A percentile compares a stretch with the other conserved stretches of the same genome.
Evolutionary conservation across 2,113 vertebrate species (phyloP).

Genomic region (Malurus cyaneus): DNA sequence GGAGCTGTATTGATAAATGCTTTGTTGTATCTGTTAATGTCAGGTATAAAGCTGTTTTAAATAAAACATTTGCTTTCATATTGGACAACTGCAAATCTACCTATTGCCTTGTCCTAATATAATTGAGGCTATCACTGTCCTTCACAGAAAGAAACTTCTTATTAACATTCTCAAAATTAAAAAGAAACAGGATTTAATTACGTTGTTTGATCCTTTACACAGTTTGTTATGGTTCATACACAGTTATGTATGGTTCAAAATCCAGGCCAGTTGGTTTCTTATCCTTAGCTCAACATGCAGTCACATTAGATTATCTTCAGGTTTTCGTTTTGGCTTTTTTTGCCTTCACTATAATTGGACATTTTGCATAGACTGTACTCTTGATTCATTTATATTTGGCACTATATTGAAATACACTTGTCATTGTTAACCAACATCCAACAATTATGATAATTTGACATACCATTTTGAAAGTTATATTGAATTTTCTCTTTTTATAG

Average conservation of each 20-base stretch:
- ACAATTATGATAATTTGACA: slow-evolving; percentile 52
- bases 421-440: slow-evolving; percentile 32
- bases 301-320: slow-evolving; percentile 33
- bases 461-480: slow-evolving; percentile 53
- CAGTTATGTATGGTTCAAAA: slow-evolving; percentile 22
- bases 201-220: slow-evolving; percentile 2
- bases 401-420: slow-evolving; percentile 36
- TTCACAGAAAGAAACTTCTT: not conserved
- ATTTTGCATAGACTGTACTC: not conserved
- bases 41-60: not conserved
- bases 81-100: not conserved
- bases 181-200: not conserved
- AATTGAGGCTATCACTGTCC: not conserved
- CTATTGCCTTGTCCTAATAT: not conserved
- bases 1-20: not conserved
- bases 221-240: not conserved
- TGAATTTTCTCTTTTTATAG: slow-evolving; percentile 56
- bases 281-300: not conserved
- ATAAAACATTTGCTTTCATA: not conserved
- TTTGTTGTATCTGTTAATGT: not conserved
- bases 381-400: slow-evolving; percentile 4
- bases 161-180: slow-evolving; percentile 19
- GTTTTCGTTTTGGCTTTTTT: not conserved
- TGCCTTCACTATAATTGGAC: not conserved
- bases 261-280: slow-evolving; percentile 7